Base-by-base conservation (phyloP, 2,113 vertebrate genomes). In the Chaetorhynchus papuensis region DNA sequence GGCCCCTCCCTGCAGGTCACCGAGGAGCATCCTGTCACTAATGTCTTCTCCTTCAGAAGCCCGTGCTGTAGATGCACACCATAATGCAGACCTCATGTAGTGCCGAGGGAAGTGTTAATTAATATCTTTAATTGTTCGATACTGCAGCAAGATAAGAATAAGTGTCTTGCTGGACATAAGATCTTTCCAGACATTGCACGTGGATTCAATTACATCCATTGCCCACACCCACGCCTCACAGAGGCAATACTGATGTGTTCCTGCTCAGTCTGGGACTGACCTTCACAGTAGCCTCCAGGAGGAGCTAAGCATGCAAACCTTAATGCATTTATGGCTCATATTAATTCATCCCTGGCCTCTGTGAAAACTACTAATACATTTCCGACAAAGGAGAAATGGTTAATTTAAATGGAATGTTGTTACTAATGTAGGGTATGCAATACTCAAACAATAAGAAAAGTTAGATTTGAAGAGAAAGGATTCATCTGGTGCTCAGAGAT, bases 61-160 rank as follows among this genome's bases (percentile, higher is more conserved):
- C 66, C 47, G 3, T 49, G 49, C 49, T 59, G 82, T 50, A 80
- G 68, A 63, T 41, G 76, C 79, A 64, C 76, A 59, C 52, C 68
- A 87, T 74, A 86, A 90, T 89, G 92, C 71, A 95, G 82, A 57
- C 75, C 81, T 90, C 83, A 91, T 41, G 79, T 75, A 83, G 85
- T 47, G 68, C 83, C 3, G 21, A 83, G 54, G 45, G 54, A 93
- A 92, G 79, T 63, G 72, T 53, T 92, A 88, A 93, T 95, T 92
- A 94, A 49, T 83, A 75, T 52, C 31, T 74, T 80, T 70, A 87
- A 71, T 90, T 8, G 1, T 44, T 88, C 45, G 39, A 30, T 85
- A 49, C 71, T 76, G 63, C 10, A n/a, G 19, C 15, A 90, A 85
- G 59, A 63, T 37, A 74, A 63, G 79, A 86, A 37, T 23, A 57